Conservation (phyloP, 2,797 vertebrate species). For the Helostoma temminkii region DNA sequence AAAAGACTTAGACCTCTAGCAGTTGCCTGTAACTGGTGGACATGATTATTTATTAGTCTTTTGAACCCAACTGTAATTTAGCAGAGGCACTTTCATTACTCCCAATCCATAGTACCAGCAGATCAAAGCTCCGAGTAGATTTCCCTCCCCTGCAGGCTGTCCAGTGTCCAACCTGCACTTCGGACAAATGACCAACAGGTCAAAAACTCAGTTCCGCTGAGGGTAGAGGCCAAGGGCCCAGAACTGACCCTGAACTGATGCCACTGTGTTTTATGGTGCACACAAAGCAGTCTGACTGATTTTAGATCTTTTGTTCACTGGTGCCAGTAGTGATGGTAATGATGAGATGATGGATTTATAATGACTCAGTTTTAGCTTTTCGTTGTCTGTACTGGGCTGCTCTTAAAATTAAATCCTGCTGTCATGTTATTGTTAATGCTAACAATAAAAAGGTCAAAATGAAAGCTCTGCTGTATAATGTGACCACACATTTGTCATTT, state of each 20-base stretch:
- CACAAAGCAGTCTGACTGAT: conserved; percentile 17
- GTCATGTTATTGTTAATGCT: conserved; percentile 14
- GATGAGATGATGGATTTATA: conserved; percentile 24
- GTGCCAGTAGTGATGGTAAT: conserved; percentile 11
- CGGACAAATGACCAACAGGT: conserved; percentile 82
- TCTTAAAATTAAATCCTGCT: background rate
- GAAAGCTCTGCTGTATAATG: conserved; percentile 4
- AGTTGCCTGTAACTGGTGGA: conserved; percentile 50
- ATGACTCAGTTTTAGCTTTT: background rate
- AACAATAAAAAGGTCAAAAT: conserved; percentile 15
- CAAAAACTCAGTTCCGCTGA: conserved; percentile 79
- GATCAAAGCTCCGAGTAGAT: conserved; percentile 79
- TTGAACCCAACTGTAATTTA: conserved; percentile 80
- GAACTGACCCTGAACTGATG: conserved; percentile 64
- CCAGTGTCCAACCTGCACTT: conserved; percentile 61
- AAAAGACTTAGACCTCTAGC: conserved; percentile 44
- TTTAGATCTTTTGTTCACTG: conserved; percentile 11
- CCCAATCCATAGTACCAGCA: conserved; percentile 61
- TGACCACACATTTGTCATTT: background rate
- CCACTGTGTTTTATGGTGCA: conserved; percentile 34
- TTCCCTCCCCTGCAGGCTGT: conserved; percentile 73
- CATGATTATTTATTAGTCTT: conserved; percentile 69
- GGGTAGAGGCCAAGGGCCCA: conserved; percentile 67
- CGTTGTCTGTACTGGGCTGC: conserved; percentile 9
- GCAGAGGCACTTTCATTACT: conserved; percentile 76